phyloP scores from a whole-genome alignment of 2,797 vertebrate genomes.

The Lycodopsis pacificus region DNA sequence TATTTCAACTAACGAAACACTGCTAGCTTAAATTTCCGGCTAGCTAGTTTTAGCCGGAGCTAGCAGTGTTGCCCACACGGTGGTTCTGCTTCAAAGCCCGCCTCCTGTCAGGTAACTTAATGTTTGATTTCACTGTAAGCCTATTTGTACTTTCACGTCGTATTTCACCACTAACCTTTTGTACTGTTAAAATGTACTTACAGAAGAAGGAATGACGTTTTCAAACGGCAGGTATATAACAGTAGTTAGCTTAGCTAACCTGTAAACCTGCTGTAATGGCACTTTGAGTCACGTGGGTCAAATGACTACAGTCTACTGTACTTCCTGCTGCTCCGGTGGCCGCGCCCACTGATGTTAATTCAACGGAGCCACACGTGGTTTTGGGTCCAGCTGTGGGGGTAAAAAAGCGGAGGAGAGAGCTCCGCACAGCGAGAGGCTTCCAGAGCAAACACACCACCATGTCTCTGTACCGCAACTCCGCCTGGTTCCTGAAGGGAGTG shows the following conservation, averaged over 20 bases:
- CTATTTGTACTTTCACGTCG: no score
- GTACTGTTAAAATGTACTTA: no score
- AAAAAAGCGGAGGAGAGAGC: conserved; percentile 70
- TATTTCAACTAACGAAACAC: no score
- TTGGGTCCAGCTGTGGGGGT: neutral
- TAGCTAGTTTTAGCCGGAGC: neutral
- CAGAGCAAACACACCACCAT: conserved; percentile 64
- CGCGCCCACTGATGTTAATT: conserved; percentile 32
- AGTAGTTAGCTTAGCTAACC: neutral
- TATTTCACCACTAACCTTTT: no score
- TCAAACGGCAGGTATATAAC: neutral
- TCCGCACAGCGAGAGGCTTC: conserved; percentile 53
- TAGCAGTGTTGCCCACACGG: neutral
- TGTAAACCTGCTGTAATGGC: neutral
- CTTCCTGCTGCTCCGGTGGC: conserved; percentile 57
- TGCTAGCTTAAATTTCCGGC: neutral
- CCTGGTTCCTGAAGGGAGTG: conserved; percentile 86
- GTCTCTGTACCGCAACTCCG: conserved; percentile 87
- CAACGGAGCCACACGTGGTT: conserved; percentile 71
- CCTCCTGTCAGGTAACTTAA: no score
- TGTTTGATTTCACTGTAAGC: no score
- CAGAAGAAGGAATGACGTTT: neutral
- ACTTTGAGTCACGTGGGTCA: no score
- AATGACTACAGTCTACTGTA: no score
- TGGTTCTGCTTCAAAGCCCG: no score